These are phyloP conservation scores for Acrocyrtus sp. DNA, from an alignment of 2,888 invertebrate genomes.

Conservation along the genomic window DNA sequence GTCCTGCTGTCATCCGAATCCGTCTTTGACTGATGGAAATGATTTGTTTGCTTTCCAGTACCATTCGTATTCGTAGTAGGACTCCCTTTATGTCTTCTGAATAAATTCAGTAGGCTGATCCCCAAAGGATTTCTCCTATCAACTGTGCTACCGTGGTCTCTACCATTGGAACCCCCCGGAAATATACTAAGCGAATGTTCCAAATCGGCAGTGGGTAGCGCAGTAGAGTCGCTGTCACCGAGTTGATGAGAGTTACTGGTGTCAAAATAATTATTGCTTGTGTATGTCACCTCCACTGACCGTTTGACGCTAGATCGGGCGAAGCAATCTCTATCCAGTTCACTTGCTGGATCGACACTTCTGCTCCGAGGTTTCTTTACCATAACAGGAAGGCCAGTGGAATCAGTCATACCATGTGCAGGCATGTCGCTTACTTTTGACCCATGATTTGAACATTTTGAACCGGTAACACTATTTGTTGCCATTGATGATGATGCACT, in stretches of 20 bases:
- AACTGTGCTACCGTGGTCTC: neutral
- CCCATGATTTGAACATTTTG: neutral
- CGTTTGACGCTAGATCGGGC: neutral
- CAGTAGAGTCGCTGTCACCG: neutral
- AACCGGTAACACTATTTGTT: neutral
- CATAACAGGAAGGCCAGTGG: neutral
- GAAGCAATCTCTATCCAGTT: neutral
- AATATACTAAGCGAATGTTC: neutral
- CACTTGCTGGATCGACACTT: slow-evolving; percentile 19
- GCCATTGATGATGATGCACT: neutral
- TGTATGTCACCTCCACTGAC: neutral
- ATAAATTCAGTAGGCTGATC: slow-evolving; percentile 21
- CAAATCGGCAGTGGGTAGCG: neutral
- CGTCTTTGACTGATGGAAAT: neutral
- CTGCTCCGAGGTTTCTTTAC: slow-evolving; percentile 26
- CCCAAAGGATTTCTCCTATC: slow-evolving; percentile 25
- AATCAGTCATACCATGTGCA: neutral
- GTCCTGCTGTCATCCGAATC: neutral
- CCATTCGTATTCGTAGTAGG: neutral
- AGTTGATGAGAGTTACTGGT: slow-evolving; percentile 1
- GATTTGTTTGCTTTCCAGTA: slow-evolving; percentile 3
- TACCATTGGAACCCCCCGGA: neutral
- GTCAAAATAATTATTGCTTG: neutral
- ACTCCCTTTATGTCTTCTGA: slow-evolving; percentile 15
- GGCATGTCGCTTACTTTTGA: neutral